Evolutionary conservation across 2,113 vertebrate species (phyloP).

Genomic region (Takifugu bimaculatus): DNA sequence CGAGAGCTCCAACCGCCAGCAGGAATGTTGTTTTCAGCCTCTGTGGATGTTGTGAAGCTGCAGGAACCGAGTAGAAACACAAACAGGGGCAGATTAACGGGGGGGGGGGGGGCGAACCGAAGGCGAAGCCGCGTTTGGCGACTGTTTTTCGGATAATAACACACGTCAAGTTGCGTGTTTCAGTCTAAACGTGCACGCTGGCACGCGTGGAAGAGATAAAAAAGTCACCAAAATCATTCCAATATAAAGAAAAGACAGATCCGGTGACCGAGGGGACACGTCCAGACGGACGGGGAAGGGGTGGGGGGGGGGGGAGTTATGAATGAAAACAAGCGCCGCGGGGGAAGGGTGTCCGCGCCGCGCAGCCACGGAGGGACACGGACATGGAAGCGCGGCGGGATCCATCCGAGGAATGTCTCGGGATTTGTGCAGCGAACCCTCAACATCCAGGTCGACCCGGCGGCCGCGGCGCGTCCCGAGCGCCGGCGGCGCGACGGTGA

Average conservation of each 20-base stretch:
- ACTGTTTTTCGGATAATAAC: too few relatives aligned
- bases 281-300: constrained; percentile 35
- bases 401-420: too few relatives aligned
- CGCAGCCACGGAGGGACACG: constrained; percentile 39
- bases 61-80: too few relatives aligned
- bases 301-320: constrained; percentile 76
- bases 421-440: too few relatives aligned
- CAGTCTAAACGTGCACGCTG: background rate
- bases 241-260: constrained; percentile 43
- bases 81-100: background rate
- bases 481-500: background rate
- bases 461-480: too few relatives aligned
- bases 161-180: background rate
- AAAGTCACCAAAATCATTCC: constrained; percentile 1
- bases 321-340: constrained; percentile 85
- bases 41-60: constrained; percentile 15
- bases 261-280: constrained; percentile 46
- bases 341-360: constrained; percentile 64
- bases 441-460: too few relatives aligned
- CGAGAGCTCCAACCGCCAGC: background rate
- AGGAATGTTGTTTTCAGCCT: background rate
- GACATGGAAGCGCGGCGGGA: constrained; percentile 23
- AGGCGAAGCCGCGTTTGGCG: background rate
- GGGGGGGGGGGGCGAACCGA: background rate
- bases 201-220: background rate